phyloP scores from a whole-genome alignment of 2,888 invertebrate genomes.

The Agonopterix arenella region DNA sequence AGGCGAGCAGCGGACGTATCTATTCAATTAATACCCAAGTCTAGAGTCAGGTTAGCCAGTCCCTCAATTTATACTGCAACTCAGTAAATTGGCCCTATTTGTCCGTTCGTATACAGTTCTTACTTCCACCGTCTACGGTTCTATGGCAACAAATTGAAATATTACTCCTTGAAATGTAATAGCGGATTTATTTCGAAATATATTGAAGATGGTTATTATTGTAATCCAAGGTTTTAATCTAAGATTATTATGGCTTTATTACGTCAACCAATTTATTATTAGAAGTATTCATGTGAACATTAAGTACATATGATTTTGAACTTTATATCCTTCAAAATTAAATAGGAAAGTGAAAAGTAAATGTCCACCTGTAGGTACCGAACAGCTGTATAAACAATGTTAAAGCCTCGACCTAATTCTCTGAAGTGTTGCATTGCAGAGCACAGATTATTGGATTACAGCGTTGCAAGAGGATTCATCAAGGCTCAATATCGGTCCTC shows the following conservation, averaged over 20 bases:
- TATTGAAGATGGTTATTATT: background rate
- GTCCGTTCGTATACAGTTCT: constrained; percentile 31
- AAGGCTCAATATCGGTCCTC: constrained; percentile 1
- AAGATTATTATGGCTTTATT: no score
- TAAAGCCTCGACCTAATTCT: constrained; percentile 2
- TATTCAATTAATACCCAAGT: constrained; percentile 69
- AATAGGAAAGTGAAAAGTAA: no score
- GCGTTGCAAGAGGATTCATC: constrained; percentile 8
- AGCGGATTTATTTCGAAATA: background rate
- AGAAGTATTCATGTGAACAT: no score
- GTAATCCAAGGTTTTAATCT: no score
- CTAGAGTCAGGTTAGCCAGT: constrained; percentile 47
- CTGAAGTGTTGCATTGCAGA: constrained; percentile 11
- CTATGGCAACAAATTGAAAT: constrained; percentile 42
- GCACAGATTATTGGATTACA: constrained; percentile 19
- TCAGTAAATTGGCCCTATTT: constrained; percentile 59
- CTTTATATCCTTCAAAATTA: no score
- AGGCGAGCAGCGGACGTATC: constrained; percentile 66
- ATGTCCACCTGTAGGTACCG: no score
- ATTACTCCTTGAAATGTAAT: constrained; percentile 24
- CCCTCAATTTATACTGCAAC: constrained; percentile 61
- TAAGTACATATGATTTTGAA: no score
- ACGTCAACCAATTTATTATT: no score
- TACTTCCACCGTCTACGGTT: constrained; percentile 28
- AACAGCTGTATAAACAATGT: constrained; percentile 5